These are phyloP conservation scores for Sebastes kiyomatsui DNA, from an alignment of 2,797 vertebrate species.

Conservation along the genomic window DNA sequence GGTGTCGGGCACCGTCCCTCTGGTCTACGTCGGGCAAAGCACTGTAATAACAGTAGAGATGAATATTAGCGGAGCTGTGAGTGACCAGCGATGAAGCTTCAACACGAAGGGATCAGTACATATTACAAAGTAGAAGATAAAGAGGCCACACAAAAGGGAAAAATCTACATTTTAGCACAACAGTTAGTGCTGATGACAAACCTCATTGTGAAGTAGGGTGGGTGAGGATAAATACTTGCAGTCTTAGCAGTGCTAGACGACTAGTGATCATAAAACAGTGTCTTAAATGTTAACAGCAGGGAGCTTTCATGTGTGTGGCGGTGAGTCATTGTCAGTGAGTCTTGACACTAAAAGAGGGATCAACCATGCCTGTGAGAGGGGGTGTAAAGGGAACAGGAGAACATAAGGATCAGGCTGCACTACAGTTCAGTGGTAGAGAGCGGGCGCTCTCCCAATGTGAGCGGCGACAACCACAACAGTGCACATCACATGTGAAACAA, in stretches of 20 bases:
- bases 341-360: constrained; percentile 5
- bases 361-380: constrained; percentile 21
- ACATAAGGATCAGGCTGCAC: constrained; percentile 49
- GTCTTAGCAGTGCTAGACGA: not conserved
- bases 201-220: not conserved
- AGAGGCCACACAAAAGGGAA: constrained; percentile 6
- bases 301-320: not conserved
- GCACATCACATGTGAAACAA: constrained; percentile 75
- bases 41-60: constrained; percentile 81
- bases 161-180: not conserved
- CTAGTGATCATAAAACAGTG: not conserved
- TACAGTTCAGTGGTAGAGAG: constrained; percentile 30
- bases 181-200: not conserved
- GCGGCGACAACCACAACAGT: constrained; percentile 46
- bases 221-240: constrained; percentile 1
- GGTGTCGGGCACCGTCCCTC: constrained; percentile 1
- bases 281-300: not conserved
- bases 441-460: constrained; percentile 39
- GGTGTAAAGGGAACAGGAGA: not conserved
- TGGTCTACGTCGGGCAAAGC: constrained; percentile 89
- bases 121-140: not conserved
- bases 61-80: not conserved
- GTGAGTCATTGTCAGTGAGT: constrained; percentile 22
- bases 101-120: not conserved
- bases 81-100: not conserved